phyloP scores from a whole-genome alignment of 2,113 vertebrate genomes.

The Anarhynchus alexandrinus region DNA sequence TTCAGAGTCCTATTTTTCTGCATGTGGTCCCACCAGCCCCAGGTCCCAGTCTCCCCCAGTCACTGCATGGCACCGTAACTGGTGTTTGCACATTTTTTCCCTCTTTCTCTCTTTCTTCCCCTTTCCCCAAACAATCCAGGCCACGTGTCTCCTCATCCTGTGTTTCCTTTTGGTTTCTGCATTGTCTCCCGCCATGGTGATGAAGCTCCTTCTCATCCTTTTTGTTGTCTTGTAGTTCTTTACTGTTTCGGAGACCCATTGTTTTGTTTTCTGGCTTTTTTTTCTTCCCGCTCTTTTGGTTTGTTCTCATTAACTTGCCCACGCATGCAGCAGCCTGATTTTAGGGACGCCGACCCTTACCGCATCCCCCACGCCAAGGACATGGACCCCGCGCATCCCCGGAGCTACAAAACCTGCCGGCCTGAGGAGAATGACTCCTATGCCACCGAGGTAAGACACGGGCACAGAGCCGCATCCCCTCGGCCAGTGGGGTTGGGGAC shows the following conservation, averaged over 20 bases:
- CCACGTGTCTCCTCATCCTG: conserved; percentile 81
- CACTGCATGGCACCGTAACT: conserved; percentile 84
- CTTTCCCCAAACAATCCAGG: conserved; percentile 78
- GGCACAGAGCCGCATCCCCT: background rate
- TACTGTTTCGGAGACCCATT: conserved; percentile 74
- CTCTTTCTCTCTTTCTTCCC: conserved; percentile 68
- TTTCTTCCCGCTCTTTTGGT: conserved; percentile 69
- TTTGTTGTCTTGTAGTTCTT: conserved; percentile 89
- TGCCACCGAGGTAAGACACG: conserved; percentile 72
- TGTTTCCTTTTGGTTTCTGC: conserved; percentile 85
- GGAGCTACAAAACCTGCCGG: conserved; percentile 75
- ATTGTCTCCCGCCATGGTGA: conserved; percentile 82
- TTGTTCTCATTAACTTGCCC: conserved; percentile 91
- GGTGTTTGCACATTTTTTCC: conserved; percentile 79
- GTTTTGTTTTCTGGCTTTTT: conserved; percentile 71
- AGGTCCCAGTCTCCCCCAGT: conserved; percentile 62
- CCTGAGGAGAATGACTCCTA: conserved; percentile 81
- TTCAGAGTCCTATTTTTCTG: conserved; percentile 83
- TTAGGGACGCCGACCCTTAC: conserved; percentile 81
- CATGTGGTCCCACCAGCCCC: conserved; percentile 58
- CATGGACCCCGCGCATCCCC: conserved; percentile 70
- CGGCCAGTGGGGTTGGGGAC: fast-evolving
- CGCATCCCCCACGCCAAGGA: conserved; percentile 55
- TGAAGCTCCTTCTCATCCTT: conserved; percentile 88
- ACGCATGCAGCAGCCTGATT: conserved; percentile 92